These are phyloP conservation scores for Pangasius macronema DNA, from an alignment of 2,797 vertebrate species.

Conservation along the genomic window DNA sequence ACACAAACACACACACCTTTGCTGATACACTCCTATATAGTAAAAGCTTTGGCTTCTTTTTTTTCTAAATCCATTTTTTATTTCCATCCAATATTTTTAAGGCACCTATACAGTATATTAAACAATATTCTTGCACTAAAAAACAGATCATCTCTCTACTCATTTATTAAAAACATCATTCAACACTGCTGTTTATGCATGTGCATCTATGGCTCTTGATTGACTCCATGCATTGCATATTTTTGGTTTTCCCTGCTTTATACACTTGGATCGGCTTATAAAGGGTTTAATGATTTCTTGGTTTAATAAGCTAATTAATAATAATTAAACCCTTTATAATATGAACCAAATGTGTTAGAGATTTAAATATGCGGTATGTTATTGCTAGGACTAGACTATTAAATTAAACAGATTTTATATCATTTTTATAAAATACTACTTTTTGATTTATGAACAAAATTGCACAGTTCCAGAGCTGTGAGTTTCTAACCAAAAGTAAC, in stretches of 20 bases:
- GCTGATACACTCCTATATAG: background rate
- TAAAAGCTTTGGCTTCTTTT: background rate
- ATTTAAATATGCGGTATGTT: background rate
- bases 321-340: background rate
- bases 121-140: background rate
- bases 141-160: background rate
- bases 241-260: background rate
- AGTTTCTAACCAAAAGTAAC: background rate
- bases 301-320: background rate
- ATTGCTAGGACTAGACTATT: background rate
- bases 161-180: background rate
- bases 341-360: background rate
- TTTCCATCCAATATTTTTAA: background rate
- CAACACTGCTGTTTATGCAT: slow-evolving; percentile 1
- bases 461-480: background rate
- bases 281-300: background rate
- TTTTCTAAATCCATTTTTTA: background rate
- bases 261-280: slow-evolving; percentile 11
- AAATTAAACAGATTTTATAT: background rate
- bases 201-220: background rate
- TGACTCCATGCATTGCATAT: slow-evolving; percentile 4
- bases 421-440: background rate
- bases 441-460: background rate
- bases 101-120: background rate
- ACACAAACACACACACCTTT: background rate